Conservation (phyloP, 2,113 vertebrate species). For the Patagioenas fasciata region DNA sequence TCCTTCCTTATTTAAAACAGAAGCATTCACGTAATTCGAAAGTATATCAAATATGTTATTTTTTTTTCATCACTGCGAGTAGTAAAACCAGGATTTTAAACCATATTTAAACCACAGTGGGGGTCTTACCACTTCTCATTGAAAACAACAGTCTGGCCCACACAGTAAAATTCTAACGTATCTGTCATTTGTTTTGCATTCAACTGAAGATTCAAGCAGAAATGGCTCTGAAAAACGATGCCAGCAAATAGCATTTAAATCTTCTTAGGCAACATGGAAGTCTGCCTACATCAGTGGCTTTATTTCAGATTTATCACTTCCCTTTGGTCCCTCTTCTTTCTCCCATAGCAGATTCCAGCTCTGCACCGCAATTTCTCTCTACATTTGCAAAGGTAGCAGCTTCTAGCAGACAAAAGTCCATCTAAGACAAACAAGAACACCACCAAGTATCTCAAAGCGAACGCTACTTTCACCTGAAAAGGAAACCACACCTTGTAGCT, state of each 20-base stretch:
- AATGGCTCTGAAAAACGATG: not conserved
- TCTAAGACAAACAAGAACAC: not conserved
- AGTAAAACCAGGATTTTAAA: constrained; percentile 24
- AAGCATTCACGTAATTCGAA: not conserved
- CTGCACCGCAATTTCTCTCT: not conserved
- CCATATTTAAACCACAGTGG: constrained; percentile 3
- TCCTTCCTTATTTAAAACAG: constrained; percentile 24
- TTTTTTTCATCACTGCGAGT: constrained; percentile 18
- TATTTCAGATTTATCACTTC: constrained; percentile 7
- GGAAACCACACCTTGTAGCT: not conserved
- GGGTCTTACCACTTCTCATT: constrained; percentile 32
- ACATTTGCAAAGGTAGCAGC: not conserved
- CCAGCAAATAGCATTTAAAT: constrained; percentile 15
- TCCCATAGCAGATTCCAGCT: not conserved
- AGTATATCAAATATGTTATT: not conserved
- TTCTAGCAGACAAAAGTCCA: not conserved
- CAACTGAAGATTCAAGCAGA: not conserved
- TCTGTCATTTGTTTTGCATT: constrained; percentile 43
- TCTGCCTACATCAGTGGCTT: constrained; percentile 30
- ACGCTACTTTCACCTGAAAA: not conserved
- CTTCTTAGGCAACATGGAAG: constrained; percentile 29
- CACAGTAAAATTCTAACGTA: not conserved
- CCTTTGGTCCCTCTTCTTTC: not conserved
- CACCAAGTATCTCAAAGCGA: not conserved
- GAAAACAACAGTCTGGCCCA: not conserved